Percentiles rank a stretch among this genome's conserved stretches.
Conservation (phyloP, 2,888 invertebrate species). For the Mechanitis messenoides region DNA sequence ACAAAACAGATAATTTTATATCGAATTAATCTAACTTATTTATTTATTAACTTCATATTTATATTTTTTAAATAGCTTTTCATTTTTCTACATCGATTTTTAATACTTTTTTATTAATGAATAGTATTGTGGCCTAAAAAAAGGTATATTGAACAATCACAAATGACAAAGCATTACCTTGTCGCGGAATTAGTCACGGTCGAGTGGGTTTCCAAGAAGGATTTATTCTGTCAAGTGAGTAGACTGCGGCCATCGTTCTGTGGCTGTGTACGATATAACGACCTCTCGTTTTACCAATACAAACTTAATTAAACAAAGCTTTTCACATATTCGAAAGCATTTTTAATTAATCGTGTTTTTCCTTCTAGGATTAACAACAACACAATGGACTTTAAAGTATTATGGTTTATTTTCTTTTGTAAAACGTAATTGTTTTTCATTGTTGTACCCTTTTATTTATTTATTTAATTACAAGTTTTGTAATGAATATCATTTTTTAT, state of each 20-base stretch:
- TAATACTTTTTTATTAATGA: conserved; percentile 29
- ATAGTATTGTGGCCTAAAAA: conserved; percentile 15
- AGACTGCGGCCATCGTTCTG: conserved; percentile 16
- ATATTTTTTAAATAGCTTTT: neutral
- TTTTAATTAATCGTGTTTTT: too few species aligned
- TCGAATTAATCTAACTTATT: too few species aligned
- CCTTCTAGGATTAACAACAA: too few species aligned
- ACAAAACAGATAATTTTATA: too few species aligned
- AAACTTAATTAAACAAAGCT: conserved; percentile 21
- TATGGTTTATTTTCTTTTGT: too few species aligned
- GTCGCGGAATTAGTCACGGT: conserved; percentile 26
- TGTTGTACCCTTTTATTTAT: too few species aligned
- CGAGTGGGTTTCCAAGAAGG: conserved; percentile 24
- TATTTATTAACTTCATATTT: neutral
- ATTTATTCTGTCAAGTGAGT: conserved; percentile 19
- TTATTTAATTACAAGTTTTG: neutral
- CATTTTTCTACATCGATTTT: neutral
- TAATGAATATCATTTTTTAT: neutral
- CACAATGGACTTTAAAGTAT: too few species aligned
- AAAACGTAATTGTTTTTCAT: neutral
- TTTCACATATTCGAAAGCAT: neutral
- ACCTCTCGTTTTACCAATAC: conserved; percentile 21
- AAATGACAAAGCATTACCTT: conserved; percentile 23
- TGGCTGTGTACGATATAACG: conserved; percentile 10
- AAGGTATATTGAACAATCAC: conserved; percentile 16